Percentiles rank a stretch among this genome's conserved stretches.
These are phyloP conservation scores for Dusona sp. DNA, from an alignment of 2,888 invertebrate genomes.

Conservation along the genomic window DNA sequence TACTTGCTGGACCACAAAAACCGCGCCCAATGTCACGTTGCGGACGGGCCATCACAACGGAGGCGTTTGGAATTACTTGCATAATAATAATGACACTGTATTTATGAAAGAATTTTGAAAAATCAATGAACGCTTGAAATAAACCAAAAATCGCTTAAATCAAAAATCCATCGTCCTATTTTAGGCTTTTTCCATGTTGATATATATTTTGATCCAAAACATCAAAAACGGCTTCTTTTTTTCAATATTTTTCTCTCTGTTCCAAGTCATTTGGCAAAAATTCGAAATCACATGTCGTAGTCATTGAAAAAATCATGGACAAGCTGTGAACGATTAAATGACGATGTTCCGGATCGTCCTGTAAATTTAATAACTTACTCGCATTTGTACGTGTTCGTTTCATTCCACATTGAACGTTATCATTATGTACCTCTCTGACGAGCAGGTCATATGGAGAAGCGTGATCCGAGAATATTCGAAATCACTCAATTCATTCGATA, in stretches of 20 bases:
- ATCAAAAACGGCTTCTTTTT: not conserved
- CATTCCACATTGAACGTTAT: conserved; percentile 9
- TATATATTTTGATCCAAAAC: not conserved
- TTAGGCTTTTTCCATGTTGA: not conserved
- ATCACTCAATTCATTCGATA: conserved; percentile 20
- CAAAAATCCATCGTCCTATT: not conserved
- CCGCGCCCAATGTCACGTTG: conserved; percentile 67
- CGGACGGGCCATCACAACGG: conserved; percentile 48
- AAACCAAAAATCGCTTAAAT: not conserved
- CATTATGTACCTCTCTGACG: not conserved
- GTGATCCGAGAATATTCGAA: not conserved
- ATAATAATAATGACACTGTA: not conserved
- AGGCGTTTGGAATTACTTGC: conserved; percentile 30
- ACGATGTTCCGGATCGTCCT: not conserved
- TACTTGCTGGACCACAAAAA: conserved; percentile 56
- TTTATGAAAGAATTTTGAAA: not conserved
- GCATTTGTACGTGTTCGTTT: not conserved
- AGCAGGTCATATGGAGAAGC: not conserved
- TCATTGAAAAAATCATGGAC: not conserved
- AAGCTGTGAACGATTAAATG: conserved; percentile 2
- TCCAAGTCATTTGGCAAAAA: not conserved
- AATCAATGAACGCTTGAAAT: not conserved
- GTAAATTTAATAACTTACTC: conserved; percentile 33
- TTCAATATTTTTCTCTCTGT: not conserved
- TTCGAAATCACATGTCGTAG: not conserved